phyloP scores from a whole-genome alignment of 2,797 vertebrate species.

The Onychomys torridus region DNA sequence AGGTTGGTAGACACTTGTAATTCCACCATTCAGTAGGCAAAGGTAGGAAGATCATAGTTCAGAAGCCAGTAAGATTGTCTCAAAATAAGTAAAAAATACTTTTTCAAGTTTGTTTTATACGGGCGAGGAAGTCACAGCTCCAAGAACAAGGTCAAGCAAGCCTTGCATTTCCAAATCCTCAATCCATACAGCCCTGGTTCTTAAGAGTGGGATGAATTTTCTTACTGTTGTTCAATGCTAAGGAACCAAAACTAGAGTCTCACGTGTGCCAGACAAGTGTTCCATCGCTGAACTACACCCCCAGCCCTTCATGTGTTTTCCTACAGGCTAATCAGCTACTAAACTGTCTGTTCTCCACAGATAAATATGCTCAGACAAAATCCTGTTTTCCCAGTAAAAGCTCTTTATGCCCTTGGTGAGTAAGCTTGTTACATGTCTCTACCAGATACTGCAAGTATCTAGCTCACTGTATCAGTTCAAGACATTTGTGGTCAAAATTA shows the following conservation, averaged over 20 bases:
- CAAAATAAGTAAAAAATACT: background rate
- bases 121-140: background rate
- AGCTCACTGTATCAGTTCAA: constrained; percentile 2
- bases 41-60: background rate
- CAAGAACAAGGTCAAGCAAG: background rate
- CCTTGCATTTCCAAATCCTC: background rate
- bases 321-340: constrained; percentile 59
- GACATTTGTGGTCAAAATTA: constrained; percentile 30
- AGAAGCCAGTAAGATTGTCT: background rate
- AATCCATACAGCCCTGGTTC: background rate
- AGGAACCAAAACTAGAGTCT: background rate
- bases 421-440: constrained; percentile 72
- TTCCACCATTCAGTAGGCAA: background rate
- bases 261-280: background rate
- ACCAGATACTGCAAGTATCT: constrained; percentile 5
- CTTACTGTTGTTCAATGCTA: background rate
- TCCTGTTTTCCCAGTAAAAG: constrained; percentile 73
- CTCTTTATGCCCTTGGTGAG: constrained; percentile 63
- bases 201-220: background rate
- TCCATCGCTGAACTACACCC: background rate
- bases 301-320: background rate
- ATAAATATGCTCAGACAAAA: constrained; percentile 62
- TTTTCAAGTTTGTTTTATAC: background rate
- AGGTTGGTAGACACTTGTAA: background rate
- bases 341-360: constrained; percentile 61